phyloP scores from a whole-genome alignment of 2,888 invertebrate genomes.

The Busseola fusca region DNA sequence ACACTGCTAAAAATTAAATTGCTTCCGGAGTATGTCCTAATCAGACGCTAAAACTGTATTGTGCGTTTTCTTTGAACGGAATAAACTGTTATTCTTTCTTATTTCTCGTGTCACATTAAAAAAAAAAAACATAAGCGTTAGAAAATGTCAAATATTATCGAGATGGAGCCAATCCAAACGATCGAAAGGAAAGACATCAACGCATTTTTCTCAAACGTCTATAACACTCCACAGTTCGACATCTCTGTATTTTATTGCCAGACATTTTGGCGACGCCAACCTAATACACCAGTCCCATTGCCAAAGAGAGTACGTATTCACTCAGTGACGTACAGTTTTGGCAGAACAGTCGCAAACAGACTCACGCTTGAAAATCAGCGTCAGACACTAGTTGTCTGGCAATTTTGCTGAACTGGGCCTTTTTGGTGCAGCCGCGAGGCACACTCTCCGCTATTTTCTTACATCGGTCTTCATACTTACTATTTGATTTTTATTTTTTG shows the following conservation, averaged over 20 bases:
- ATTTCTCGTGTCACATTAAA: too few species aligned
- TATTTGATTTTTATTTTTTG: too few species aligned
- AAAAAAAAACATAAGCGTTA: background rate
- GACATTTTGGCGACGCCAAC: conserved; percentile 21
- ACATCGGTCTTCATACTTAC: too few species aligned
- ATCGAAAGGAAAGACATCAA: conserved; percentile 13
- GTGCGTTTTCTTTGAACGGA: too few species aligned
- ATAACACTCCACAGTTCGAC: conserved; percentile 1
- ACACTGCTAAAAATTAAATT: conserved; percentile 1
- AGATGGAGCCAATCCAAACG: background rate
- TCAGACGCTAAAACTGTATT: background rate
- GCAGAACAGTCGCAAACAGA: background rate
- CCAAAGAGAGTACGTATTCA: background rate
- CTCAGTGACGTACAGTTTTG: background rate
- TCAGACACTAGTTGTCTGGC: too few species aligned
- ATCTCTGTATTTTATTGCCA: conserved; percentile 24
- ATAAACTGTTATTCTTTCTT: too few species aligned
- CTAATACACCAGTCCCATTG: background rate
- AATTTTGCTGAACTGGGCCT: too few species aligned
- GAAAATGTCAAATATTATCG: background rate
- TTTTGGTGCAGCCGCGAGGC: too few species aligned
- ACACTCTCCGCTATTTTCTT: too few species aligned
- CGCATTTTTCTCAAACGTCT: background rate
- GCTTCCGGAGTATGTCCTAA: background rate
- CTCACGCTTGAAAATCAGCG: too few species aligned